Base-by-base conservation (phyloP, 2,888 invertebrate species). In the Salticus scenicus region DNA sequence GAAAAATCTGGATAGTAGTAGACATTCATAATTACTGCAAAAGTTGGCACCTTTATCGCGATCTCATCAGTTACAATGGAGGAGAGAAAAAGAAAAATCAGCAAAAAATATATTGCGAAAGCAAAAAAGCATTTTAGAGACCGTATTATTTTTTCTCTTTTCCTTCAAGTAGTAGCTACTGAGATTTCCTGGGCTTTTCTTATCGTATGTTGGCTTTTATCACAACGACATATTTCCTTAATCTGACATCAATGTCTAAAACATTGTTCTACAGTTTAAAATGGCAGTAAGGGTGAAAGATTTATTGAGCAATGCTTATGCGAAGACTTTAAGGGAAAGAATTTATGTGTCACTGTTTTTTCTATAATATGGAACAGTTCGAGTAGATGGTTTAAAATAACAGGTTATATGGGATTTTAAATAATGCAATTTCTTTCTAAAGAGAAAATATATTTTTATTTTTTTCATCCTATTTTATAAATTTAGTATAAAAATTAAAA, bases 31-130 rank as follows among this genome's bases (percentile, higher is more conserved):
- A 47, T 47, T 47, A 47, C 47, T 14, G 47, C 17, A 47, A 37
- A 47, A 47, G 47, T 47, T 47, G 47, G 47, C 47, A 47, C n/a
- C 47, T 47, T 47, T 47, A 47, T 47, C 47, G 47, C 47, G 47
- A 47, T 47, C 47, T 47, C 47, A 47, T 47, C 47, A 47, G 17
- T 14, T 47, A 47, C 47, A 47, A 47, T 17, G n/a, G 47, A 5
- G 17, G 2, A 17, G n/a, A 47, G 17, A 14, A n/a, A 47, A 37
- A 37, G 37, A 37, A 37, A 37, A 37, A 37, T 8, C 7, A 37
- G 37, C 37, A 37, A 37, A 37, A 37, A 37, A 4, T 7, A 37
- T 4, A 10, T 37, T 37, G 10, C 10, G 10, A 37, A 37, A 37
- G 37, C 37, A 4, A 37, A 37, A 4, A 37, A 37, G 37, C 37